phyloP scores from a whole-genome alignment of 2,888 invertebrate genomes.

The Drosophila borealis region DNA sequence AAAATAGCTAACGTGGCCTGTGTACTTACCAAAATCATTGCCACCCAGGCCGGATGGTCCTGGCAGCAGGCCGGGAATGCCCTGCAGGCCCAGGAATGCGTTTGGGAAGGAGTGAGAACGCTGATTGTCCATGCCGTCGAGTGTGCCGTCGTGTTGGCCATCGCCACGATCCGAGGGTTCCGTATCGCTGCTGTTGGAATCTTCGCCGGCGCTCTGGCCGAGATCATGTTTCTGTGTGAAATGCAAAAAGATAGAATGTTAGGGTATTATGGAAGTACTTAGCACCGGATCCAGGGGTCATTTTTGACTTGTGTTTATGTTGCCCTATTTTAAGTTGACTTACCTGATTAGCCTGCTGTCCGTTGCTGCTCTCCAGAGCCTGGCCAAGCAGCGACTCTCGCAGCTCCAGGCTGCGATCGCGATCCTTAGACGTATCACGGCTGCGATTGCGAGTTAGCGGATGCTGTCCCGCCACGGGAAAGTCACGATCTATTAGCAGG shows the following conservation, averaged over 20 bases:
- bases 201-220: constrained; percentile 91
- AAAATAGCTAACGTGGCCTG: constrained; percentile 5
- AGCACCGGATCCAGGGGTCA: not conserved
- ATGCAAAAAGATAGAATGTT: not conserved
- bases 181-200: constrained; percentile 93
- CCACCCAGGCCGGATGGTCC: constrained; percentile 94
- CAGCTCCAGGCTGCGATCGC: constrained; percentile 88
- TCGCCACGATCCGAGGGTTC: constrained; percentile 89
- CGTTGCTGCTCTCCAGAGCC: constrained; percentile 89
- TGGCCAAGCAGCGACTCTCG: constrained; percentile 91
- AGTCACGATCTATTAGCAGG: constrained; percentile 84
- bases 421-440: constrained; percentile 85
- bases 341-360: constrained; percentile 83
- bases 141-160: constrained; percentile 87
- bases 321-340: constrained; percentile 6
- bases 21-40: constrained; percentile 92
- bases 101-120: constrained; percentile 92
- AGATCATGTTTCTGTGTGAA: constrained; percentile 85
- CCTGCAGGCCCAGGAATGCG: constrained; percentile 92
- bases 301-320: not conserved
- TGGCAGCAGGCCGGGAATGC: constrained; percentile 91
- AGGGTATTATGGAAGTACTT: not conserved
- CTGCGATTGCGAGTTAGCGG: constrained; percentile 83
- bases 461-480: constrained; percentile 83
- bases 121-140: constrained; percentile 88